Evolutionary conservation across 2,888 invertebrate genomes (phyloP).

Genomic region (Plagodis dolabraria): DNA sequence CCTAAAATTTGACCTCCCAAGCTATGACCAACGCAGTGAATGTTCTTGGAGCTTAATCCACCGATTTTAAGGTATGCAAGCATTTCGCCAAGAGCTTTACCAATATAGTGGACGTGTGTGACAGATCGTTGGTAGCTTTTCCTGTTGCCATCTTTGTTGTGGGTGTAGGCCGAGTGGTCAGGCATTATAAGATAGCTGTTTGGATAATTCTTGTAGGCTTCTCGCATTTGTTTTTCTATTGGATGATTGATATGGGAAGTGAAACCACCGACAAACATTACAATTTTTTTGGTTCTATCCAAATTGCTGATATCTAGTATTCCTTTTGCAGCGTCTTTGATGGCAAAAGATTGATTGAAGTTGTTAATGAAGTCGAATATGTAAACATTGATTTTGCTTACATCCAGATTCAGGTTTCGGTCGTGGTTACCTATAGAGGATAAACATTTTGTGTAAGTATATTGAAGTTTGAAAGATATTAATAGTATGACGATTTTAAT

Average conservation of each 20-base stretch:
- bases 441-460: neutral
- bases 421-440: conserved; percentile 59
- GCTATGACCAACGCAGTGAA: conserved; percentile 75
- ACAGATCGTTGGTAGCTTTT: conserved; percentile 74
- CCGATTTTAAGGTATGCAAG: conserved; percentile 53
- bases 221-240: conserved; percentile 63
- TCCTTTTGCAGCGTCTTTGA: conserved; percentile 59
- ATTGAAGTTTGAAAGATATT: too few relatives aligned
- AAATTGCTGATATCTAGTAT: conserved; percentile 57
- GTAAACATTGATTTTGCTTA: conserved; percentile 64
- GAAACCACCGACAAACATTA: conserved; percentile 71
- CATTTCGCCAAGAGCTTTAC: conserved; percentile 65
- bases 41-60: conserved; percentile 61
- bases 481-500: too few relatives aligned
- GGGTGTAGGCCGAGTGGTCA: conserved; percentile 73
- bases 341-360: conserved; percentile 52
- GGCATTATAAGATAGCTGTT: conserved; percentile 73
- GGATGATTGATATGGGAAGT: conserved; percentile 70
- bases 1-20: conserved; percentile 73
- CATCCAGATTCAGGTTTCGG: conserved; percentile 59
- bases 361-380: conserved; percentile 65
- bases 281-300: conserved; percentile 60
- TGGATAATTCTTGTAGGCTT: conserved; percentile 63
- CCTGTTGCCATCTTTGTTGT: conserved; percentile 60
- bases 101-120: conserved; percentile 70